Evolutionary conservation across 2,113 vertebrate genomes (phyloP), one percentile per base, ranked within the genome.

Genomic region (Eurypyga helias): DNA sequence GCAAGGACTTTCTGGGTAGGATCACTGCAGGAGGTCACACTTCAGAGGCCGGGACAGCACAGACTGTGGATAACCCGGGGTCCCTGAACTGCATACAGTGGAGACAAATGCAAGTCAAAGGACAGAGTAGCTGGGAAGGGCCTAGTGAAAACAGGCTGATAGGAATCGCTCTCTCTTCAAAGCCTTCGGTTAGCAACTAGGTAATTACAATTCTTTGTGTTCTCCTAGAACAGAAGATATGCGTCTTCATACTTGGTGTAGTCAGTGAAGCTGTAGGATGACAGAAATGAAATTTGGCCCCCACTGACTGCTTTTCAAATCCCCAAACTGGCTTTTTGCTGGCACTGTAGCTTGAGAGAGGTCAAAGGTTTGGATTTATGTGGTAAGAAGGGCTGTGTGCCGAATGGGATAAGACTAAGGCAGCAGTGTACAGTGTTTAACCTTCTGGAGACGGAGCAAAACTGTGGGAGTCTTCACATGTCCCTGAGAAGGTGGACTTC

Each of bases 1-100:
- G 11, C 28, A 64, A 2, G 1, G 4, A 17, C 9, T 46, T 69
- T 46, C 6, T 2, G 4, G 10, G 19, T 55, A 31, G 46, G 41
- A 7, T 41, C 36, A 4, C 26, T 62, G 4, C 21, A 31, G 6
- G 49, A 72, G 13, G 23, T 28, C 9, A 6, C 12, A 18, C 8
- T 23, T 81, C 77, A 48, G 34, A 66, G 52, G 33, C 34, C 52
- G 7, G 33, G 82, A 23, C 10, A 73, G 18, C 31, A 57, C 38
- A 45, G 57, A 14, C 13, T 34, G 28, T 51, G 41, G 45, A 16
- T 72, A 23, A 79, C 45, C 7, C 31, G 36, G 5, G 36, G 5
- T 8, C 33, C 60, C 28, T 69, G 18, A 26, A 11, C 69, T 51
- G 36, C 0, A 1, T 19, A 1, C 10, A 48, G 25, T 41, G 54